Evolutionary conservation across 2,113 vertebrate species (phyloP), one percentile per base, ranked within the genome.

Genomic region (Pangasianodon gigas): DNA sequence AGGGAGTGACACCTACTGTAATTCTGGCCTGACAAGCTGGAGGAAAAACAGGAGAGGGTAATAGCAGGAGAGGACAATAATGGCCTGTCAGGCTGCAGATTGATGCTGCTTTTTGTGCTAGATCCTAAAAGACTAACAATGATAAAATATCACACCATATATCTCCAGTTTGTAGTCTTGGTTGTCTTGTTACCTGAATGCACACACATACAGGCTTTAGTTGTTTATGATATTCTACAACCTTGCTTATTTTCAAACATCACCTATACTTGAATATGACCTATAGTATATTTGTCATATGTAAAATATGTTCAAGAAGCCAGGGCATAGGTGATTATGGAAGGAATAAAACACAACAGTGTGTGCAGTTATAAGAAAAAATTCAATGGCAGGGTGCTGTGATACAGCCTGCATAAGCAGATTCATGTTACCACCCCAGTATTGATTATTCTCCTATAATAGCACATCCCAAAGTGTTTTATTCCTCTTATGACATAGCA

Each of bases 101-200:
- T 89, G 85, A 92, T 92, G 51, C 58, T 24, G 89, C 54, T 90
- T 90, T 92, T 87, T 85, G 79, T 81, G 87, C 83, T 87, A 87
- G 67, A 54, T 88, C 51, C 62, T 90, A 89, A 77, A 52, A 87
- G 87, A 87, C 84, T 83, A 90, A 75, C 87, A 87, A 46, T 85
- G 91, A 90, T 80, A 87, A 85, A 89, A 90, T 90, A 54, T 85
- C 79, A 87, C 51, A 87, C 54, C 8, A 4, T 87, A 86, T 54
- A 90, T 84, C 89, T 87, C 51, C 37, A 77, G 24, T 58, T 87
- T 48, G 54, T 80, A 62, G 16, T 65, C 75, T 87, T 86, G 44
- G 46, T 54, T 80, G 24, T 56, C 51, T 32, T 82, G 48, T 52
- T 81, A 52, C 48, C 79, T 54, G 9, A 52, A 81, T 18, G 21